Evolutionary conservation across 2,113 vertebrate species (phyloP), one percentile per base, ranked within the genome.

Genomic region (Archocentrus centrarchus): DNA sequence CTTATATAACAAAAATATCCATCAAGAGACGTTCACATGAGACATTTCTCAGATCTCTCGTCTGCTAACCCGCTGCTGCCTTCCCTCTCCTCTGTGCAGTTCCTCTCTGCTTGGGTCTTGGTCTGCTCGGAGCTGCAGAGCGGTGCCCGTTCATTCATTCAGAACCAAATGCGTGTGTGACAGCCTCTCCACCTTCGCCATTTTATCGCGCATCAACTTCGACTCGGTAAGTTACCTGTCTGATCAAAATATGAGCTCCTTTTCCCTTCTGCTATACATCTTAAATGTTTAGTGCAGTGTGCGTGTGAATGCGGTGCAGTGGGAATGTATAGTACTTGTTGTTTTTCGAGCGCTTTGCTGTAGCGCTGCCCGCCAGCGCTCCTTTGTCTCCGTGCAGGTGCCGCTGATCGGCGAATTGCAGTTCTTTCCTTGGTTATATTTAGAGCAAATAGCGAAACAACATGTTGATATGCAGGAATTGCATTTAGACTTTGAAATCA

Each of bases 111-210:
- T 97, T 78, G 97, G 98, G 85, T 97, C 97, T 91, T 99, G 98
- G 98, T 98, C 98, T 93, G 96, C 97, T 94, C 97, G 97, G 95
- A 97, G 97, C 95, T 99, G 98, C 97, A 98, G 98, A 96, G 97
- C 97, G 78, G 96, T 98, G 90, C 95, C 97, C 86, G 96, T 98
- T 93, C 97, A 98, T 96, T 96, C 97, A 91, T 97, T 96, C 96
- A 97, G 96, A 95, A 99, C 97, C 93, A 97, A 97, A 96, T 99
- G 98, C 96, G 96, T 97, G 87, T 99, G 98, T 97, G 98, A 99
- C 96, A 96, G 97, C 89, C 96, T 98, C 93, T 99, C 98, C 94
- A 97, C 97, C 94, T 99, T 99, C 97, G 98, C 98, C 97, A 98
- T 99, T 95, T 98, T 99, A 97, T 97, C 98, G 93, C 97, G 96